Evolutionary conservation across 92 coral and sea anemone genomes (phyloP), one percentile per base, ranked within the genome.

Genomic region (Siderastrea siderea): DNA sequence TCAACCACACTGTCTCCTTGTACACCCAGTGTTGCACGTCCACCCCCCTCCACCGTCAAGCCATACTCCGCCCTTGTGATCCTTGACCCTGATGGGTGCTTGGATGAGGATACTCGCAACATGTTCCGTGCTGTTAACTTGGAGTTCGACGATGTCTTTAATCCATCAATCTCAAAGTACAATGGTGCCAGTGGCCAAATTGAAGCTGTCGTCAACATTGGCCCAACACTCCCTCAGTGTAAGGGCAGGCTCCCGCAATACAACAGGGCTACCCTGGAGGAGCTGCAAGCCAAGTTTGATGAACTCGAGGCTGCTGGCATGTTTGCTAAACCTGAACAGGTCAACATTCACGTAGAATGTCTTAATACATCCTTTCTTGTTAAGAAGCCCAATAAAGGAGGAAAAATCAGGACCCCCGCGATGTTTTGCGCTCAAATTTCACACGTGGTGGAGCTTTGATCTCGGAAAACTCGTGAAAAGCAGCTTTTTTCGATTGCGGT

Each of bases 81-180:
- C 45, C 47, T 92, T 51, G 84, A 84, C n/a, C 84, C 87, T 71
- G 95, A 88, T 71, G 81, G 77, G 70, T 84, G 77, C 81, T 84
- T 88, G 11, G 83, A 88, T 49, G 71, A 19, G 55, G 74, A 68
- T 62, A 80, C 74, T 76, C 68, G 89, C 55, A 86, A 85, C 78
- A 69, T 81, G 73, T 92, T 81, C 87, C 78, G 7, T 8, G 74
- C 83, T 26, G 46, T 89, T 43, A 47, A 89, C 72, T 80, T 89
- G 54, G 91, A 89, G 59, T 89, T 58, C 53, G 82, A 89, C 52
- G 79, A 87, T 68, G 94, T 81, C 14, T 86, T 91, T 53, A 81
- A 87, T 26, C 10, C 91, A 8, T 63, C 93, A 88, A 84, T 85
- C 68, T 92, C 95, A 43, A 88, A 89, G 74, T 92, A 79, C 90